Base-by-base conservation (phyloP, 53 echinoderm and acorn worm genomes). In the Antedon mediterranea region DNA sequence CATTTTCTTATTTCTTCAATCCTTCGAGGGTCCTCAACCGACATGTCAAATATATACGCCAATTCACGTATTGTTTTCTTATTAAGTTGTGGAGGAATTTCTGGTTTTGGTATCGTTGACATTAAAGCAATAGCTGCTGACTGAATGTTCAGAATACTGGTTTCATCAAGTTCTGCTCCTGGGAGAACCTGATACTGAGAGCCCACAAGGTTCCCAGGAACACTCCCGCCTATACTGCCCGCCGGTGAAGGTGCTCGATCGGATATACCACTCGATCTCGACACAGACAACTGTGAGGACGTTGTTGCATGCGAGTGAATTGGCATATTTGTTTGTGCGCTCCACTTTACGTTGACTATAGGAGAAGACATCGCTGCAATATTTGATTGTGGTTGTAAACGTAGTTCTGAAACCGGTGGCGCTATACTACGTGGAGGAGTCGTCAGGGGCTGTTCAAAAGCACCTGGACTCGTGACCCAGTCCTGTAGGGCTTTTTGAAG, bases 401-500 rank as follows among this genome's bases (percentile, higher is more conserved):
- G 57, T 13, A 57, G 57, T 57, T 57, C 57, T 57, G 57, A 57
- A 18, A 57, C 57, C 2, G 57, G 57, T 23, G 57, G 57, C 2
- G 57, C 57, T 57, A 57, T 57, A 57, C 57, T 57, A 57, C 57
- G 57, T 23, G 57, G 57, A 18, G 57, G 57, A 2, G 57, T 57
- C 23, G 57, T 57, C 20, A 57, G 2, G 28, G 76, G 76, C 26
- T 76, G 76, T 83, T 89, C 82, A 80, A 85, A 89, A 28, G 76
- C 75, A 30, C 73, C 81, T 80, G 87, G 90, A 76, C 83, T 85
- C 6, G 83, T 77, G 2, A 92, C 91, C 87, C 91, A 95, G 71
- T 92, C 97, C 75, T 95, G 97, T 20, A 95, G 86, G 0, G 89
- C 82, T 73, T 92, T 95, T 79, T 95, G 97, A 41, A 95, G 86